These are phyloP conservation scores for Vulpes vulpes DNA, from an alignment of 2,113 vertebrate genomes.

Conservation along the genomic window DNA sequence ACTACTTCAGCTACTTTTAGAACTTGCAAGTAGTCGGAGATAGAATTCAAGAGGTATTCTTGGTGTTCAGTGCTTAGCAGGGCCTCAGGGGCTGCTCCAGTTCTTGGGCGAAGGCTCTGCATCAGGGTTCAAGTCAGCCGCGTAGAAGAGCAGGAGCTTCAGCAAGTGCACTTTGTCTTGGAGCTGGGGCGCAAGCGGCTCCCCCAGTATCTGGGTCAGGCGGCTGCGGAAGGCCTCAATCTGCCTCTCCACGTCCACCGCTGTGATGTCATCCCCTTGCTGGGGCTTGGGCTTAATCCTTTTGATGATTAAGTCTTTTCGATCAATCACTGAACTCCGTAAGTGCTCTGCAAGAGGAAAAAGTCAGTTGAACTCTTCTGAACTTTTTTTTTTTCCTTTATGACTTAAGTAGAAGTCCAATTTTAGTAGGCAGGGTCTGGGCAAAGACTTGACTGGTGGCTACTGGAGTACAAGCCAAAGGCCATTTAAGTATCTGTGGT, in stretches of 20 bases:
- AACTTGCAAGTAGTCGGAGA: not conserved
- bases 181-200: constrained; percentile 89
- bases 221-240: constrained; percentile 87
- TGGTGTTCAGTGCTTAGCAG: not conserved
- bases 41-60: constrained; percentile 70
- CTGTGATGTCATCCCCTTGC: constrained; percentile 86
- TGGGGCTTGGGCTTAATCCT: constrained; percentile 86
- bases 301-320: constrained; percentile 85
- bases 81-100: not conserved
- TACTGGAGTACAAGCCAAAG: not conserved
- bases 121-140: constrained; percentile 66
- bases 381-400: not conserved
- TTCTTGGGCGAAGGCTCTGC: not conserved
- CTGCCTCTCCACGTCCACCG: constrained; percentile 86
- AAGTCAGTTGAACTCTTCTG: not conserved
- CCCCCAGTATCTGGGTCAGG: constrained; percentile 86
- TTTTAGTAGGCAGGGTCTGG: not conserved
- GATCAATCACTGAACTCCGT: constrained; percentile 83
- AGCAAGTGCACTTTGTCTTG: constrained; percentile 88
- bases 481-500: not conserved
- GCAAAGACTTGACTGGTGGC: not conserved
- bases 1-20: constrained; percentile 1
- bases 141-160: constrained; percentile 79
- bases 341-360: constrained; percentile 86
- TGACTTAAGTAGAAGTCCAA: not conserved